Conservation (phyloP, 2,113 vertebrate species). For the Pampusana beccarii region DNA sequence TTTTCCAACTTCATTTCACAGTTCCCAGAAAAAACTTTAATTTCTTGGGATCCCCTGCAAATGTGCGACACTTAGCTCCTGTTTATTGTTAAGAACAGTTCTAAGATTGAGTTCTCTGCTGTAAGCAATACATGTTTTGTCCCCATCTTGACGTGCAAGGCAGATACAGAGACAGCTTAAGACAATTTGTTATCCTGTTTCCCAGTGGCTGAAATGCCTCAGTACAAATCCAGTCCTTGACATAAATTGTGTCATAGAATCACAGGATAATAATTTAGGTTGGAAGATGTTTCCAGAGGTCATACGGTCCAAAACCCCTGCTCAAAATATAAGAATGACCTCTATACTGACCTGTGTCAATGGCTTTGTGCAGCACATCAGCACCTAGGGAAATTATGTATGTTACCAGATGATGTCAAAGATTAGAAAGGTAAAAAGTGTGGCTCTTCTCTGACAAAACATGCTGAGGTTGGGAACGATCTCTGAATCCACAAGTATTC, state of each 20-base stretch:
- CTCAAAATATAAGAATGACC: not conserved
- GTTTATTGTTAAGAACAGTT: not conserved
- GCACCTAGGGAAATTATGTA: not conserved
- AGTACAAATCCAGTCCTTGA: not conserved
- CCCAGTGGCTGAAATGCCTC: not conserved
- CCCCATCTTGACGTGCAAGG: not conserved
- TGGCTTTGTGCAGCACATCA: not conserved
- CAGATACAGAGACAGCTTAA: not conserved
- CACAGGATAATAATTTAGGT: not conserved
- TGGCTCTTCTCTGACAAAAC: not conserved
- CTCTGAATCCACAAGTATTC: not conserved
- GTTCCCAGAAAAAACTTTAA: not conserved
- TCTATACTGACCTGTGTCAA: not conserved
- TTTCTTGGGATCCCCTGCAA: not conserved
- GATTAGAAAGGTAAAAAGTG: not conserved
- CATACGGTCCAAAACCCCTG: not conserved
- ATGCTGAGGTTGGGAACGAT: not conserved
- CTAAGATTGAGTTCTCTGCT: not conserved
- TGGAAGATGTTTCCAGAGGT: not conserved
- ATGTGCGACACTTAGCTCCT: fast-evolving
- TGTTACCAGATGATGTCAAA: fast-evolving
- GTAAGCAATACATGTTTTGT: not conserved
- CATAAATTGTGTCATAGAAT: not conserved
- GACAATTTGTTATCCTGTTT: not conserved
- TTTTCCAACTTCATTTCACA: not conserved